Conservation (phyloP, 1,140 invertebrate genomes). For the Caenorhabditis remanei region DNA sequence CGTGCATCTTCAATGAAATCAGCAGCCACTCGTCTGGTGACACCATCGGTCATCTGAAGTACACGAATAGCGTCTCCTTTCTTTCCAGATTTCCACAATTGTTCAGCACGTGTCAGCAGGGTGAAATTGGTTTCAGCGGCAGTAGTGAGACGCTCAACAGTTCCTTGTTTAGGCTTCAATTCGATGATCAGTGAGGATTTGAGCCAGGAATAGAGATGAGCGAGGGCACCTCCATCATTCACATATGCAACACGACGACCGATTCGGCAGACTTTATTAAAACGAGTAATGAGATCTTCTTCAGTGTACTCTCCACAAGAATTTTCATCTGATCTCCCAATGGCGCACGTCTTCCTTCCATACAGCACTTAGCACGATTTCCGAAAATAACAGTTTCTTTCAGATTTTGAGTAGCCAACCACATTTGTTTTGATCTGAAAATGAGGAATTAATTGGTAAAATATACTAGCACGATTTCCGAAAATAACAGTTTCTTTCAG, state of each 20-base stretch:
- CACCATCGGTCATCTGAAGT: slow-evolving; percentile 45
- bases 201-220: slow-evolving; percentile 46
- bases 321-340: slow-evolving; percentile 53
- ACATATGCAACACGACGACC: slow-evolving; percentile 47
- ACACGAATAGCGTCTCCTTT: slow-evolving; percentile 27
- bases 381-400: slow-evolving; percentile 48
- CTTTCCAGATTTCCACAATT: slow-evolving; percentile 35
- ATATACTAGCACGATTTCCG: slow-evolving; percentile 19
- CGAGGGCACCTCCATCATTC: slow-evolving; percentile 28
- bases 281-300: slow-evolving; percentile 56
- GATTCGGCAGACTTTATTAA: slow-evolving; percentile 56
- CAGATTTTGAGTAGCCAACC: slow-evolving; percentile 52
- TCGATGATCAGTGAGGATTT: slow-evolving; percentile 15
- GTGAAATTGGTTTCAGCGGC: slow-evolving; percentile 11
- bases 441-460: neutral
- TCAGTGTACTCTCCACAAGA: slow-evolving; percentile 43
- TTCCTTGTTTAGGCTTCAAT: neutral
- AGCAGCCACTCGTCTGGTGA: slow-evolving; percentile 29
- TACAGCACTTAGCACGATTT: slow-evolving; percentile 54
- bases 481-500: slow-evolving; percentile 37
- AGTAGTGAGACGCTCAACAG: neutral
- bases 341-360: slow-evolving; percentile 52
- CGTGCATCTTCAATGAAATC: slow-evolving; percentile 62
- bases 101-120: slow-evolving; percentile 33
- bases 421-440: slow-evolving; percentile 55